Conservation (phyloP, 1,140 invertebrate genomes). For the Euborellia annulipes region DNA sequence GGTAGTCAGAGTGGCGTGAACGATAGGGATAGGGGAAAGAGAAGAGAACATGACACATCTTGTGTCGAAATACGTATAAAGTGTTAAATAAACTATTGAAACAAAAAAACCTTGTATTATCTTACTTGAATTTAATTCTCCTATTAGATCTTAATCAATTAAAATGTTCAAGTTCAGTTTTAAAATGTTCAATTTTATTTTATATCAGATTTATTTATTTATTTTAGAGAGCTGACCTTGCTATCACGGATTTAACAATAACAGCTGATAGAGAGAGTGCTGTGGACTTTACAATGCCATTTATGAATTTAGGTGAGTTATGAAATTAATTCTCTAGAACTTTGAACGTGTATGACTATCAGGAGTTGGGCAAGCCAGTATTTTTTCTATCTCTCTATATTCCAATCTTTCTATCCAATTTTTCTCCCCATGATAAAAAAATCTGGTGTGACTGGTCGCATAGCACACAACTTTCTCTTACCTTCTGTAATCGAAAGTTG, state of each 20-base stretch:
- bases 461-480: no score
- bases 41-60: no score
- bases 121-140: no score
- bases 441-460: no score
- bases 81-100: slow-evolving; percentile 1
- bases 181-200: slow-evolving; percentile 3
- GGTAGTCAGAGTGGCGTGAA: no score
- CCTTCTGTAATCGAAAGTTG: no score
- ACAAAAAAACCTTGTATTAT: neutral
- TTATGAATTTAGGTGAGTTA: slow-evolving; percentile 31
- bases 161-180: neutral
- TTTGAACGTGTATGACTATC: neutral
- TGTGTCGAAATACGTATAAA: no score
- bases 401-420: neutral
- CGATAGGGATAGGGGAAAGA: no score
- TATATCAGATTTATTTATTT: neutral
- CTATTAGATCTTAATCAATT: no score
- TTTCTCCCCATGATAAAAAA: no score
- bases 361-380: slow-evolving; percentile 7
- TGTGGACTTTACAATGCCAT: slow-evolving; percentile 39
- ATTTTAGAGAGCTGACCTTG: slow-evolving; percentile 33
- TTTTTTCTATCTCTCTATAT: neutral
- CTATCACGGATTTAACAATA: slow-evolving; percentile 36
- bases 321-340: slow-evolving; percentile 5
- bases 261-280: slow-evolving; percentile 32